phyloP scores from a whole-genome alignment of 2,797 vertebrate species.

The Remorina albescens region DNA sequence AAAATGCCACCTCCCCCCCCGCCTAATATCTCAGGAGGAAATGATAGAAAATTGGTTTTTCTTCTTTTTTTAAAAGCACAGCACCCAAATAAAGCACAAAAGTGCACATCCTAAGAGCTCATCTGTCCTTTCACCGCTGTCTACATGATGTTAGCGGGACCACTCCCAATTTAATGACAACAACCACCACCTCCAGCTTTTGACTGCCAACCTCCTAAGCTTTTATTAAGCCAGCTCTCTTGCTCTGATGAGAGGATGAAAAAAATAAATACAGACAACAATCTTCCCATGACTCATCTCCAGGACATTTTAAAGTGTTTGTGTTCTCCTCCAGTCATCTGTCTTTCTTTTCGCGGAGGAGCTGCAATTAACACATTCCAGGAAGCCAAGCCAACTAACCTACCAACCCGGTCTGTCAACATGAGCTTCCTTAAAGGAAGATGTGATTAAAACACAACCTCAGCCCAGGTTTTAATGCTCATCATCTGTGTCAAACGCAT shows the following conservation, averaged over 20 bases:
- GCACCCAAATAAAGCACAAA: neutral
- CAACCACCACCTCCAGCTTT: constrained; percentile 5
- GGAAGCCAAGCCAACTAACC: constrained; percentile 58
- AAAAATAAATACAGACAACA: constrained; percentile 60
- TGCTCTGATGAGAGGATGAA: constrained; percentile 48
- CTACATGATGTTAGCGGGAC: neutral
- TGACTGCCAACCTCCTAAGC: constrained; percentile 37
- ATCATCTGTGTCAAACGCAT: neutral
- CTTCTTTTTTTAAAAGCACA: neutral
- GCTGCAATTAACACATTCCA: constrained; percentile 79
- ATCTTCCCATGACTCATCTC: constrained; percentile 72
- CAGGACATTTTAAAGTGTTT: constrained; percentile 69
- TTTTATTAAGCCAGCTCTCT: constrained; percentile 51
- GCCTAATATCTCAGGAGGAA: neutral
- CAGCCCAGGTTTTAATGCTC: constrained; percentile 34
- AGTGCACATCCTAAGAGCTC: neutral
- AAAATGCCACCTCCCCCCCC: neutral
- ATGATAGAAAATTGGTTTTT: neutral
- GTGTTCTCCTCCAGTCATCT: constrained; percentile 56
- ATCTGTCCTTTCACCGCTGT: neutral
- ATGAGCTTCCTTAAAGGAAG: constrained; percentile 59
- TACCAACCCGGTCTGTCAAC: constrained; percentile 67
- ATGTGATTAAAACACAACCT: constrained; percentile 54
- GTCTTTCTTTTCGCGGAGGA: constrained; percentile 61
- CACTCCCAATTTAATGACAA: neutral